Evolutionary conservation across 2,113 vertebrate genomes (phyloP), one percentile per base, ranked within the genome.

Genomic region (Platichthys stellatus): DNA sequence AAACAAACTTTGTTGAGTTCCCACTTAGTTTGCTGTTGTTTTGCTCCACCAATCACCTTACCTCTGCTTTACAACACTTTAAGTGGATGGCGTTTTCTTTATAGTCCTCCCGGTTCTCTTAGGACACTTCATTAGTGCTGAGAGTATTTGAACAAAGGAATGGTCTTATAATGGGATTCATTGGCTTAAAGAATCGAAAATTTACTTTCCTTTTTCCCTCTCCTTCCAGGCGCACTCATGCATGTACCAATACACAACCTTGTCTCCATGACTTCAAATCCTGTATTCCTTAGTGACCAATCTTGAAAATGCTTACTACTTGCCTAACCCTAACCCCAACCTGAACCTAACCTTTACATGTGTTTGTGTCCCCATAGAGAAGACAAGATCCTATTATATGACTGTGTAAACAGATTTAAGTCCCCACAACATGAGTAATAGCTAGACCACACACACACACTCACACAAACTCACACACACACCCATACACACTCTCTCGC

Each of bases 111-210:
- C 0, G 76, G 72, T n/a, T 67, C 61, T 83, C 67, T 71, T 70
- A 71, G 80, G 84, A 84, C 84, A 90, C 87, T 91, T 90, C 85
- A 89, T 92, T 92, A 90, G 86, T 18, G 74, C 63, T 47, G 66
- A 85, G 80, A 80, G 70, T 84, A 71, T 83, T 53, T 72, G 60
- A 83, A 91, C 90, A 92, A 89, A 90, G 82, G 79, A 91, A 81
- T 83, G 71, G 69, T 85, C 73, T 80, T 84, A 87, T 92, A 93
- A 92, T 92, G 90, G 82, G 83, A 92, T 91, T 93, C 84, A 88
- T 84, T 88, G 85, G 90, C 82, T 91, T 87, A 80, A 88, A 82
- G 72, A 92, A 91, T 92, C 76, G 60, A 92, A 92, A 82, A 68
- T 11, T 57, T 65, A 45, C 49, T 81, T 31, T 8, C 10, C 18